Conservation (phyloP, 2,797 vertebrate genomes). For the Spinus olivaceus region DNA sequence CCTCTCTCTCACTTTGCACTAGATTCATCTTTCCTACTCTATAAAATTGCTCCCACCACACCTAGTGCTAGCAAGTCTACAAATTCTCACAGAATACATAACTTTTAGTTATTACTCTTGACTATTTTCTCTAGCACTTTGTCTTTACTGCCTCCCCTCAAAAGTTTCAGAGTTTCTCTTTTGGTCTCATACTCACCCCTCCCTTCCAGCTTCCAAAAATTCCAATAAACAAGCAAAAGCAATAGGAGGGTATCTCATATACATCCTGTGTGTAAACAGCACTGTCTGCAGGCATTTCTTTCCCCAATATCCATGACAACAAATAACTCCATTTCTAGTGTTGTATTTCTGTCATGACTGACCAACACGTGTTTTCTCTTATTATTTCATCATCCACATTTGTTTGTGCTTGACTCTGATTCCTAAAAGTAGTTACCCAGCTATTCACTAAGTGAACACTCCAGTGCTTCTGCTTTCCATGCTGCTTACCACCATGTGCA, state of each 20-base stretch:
- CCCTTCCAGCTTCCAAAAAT: not conserved
- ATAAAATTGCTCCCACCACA: not conserved
- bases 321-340: not conserved
- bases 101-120: not conserved
- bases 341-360: not conserved
- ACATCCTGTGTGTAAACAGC: not conserved
- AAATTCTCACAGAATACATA: accelerated
- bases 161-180: not conserved
- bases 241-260: not conserved
- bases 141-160: not conserved
- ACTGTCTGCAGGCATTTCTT: not conserved
- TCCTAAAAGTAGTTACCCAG: not conserved
- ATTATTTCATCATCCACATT: not conserved
- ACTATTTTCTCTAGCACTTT: not conserved
- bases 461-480: not conserved
- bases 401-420: not conserved
- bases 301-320: not conserved
- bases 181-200: not conserved
- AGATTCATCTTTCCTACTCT: not conserved
- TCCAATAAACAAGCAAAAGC: not conserved
- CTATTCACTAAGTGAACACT: not conserved
- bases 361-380: not conserved
- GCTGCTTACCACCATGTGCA: not conserved
- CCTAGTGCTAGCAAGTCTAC: not conserved
- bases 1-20: not conserved